Conservation (phyloP, 2,113 vertebrate genomes). For the Tachysurus vachellii region DNA sequence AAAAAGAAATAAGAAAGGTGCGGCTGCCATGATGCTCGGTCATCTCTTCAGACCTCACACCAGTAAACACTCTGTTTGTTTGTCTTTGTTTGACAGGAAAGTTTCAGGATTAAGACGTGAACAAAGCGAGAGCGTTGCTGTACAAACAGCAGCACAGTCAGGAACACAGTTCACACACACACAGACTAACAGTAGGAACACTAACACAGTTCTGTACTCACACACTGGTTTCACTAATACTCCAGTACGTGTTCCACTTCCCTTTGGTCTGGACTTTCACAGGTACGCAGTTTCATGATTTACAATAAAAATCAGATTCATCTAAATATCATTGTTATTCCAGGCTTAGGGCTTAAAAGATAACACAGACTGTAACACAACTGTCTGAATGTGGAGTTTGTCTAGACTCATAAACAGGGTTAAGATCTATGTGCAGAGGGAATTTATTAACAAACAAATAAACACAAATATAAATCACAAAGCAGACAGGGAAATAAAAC, state of each 20-base stretch:
- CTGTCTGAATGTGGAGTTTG: background rate
- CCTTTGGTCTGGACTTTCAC: constrained; percentile 28
- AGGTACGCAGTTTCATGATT: background rate
- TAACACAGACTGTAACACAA: background rate
- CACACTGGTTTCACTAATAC: constrained; percentile 16
- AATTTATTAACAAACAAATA: background rate
- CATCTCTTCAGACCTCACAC: background rate
- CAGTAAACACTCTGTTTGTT: constrained; percentile 8
- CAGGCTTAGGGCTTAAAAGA: background rate
- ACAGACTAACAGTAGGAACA: constrained; percentile 11
- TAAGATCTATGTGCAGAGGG: background rate
- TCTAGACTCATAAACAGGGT: background rate
- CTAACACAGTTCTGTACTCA: constrained; percentile 16
- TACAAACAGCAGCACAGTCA: constrained; percentile 34
- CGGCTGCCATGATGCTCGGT: constrained; percentile 15
- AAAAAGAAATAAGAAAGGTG: constrained; percentile 17
- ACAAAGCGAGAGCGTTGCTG: background rate
- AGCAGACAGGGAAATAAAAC: background rate
- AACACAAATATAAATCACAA: background rate
- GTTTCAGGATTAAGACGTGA: constrained; percentile 39
- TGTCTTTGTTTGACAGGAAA: constrained; percentile 38
- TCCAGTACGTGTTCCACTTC: constrained; percentile 7
- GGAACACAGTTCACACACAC: constrained; percentile 18
- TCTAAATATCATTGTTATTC: background rate
- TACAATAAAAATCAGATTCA: background rate